These are phyloP conservation scores for Microtus richardsoni DNA, from an alignment of 2,113 vertebrate genomes.

Conservation along the genomic window DNA sequence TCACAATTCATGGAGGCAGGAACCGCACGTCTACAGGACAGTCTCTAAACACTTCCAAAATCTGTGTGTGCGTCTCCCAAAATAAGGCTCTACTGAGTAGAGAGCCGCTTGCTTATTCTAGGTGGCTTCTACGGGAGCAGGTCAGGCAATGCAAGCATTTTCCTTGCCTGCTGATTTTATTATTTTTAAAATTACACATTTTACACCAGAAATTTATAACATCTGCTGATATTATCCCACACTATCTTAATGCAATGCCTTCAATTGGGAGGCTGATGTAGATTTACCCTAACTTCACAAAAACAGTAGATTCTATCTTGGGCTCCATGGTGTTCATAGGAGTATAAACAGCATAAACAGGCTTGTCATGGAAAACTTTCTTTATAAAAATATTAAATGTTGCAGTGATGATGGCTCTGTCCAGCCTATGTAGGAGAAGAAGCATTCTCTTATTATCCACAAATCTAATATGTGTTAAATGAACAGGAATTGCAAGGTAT, in stretches of 20 bases:
- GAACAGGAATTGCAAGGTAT: neutral
- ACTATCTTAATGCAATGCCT: constrained; percentile 42
- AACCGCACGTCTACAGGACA: neutral
- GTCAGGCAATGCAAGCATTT: neutral
- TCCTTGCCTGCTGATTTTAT: neutral
- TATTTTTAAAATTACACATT: neutral
- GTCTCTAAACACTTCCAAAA: neutral
- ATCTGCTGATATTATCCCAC: constrained; percentile 33
- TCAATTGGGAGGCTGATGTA: neutral
- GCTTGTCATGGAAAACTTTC: neutral
- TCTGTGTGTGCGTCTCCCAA: neutral
- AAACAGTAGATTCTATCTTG: neutral
- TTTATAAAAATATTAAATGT: neutral
- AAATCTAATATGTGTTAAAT: neutral
- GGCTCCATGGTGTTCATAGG: neutral
- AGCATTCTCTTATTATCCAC: neutral
- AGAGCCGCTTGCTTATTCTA: neutral
- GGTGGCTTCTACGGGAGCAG: neutral
- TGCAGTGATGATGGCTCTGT: neutral
- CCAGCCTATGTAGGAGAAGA: neutral
- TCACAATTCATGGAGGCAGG: neutral
- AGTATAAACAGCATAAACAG: neutral
- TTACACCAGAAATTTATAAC: neutral
- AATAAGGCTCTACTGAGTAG: neutral
- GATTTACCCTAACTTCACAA: constrained; percentile 44